Evolutionary conservation across 1,140 invertebrate species (phyloP).

Genomic region (Mizuhopecten yessoensis): DNA sequence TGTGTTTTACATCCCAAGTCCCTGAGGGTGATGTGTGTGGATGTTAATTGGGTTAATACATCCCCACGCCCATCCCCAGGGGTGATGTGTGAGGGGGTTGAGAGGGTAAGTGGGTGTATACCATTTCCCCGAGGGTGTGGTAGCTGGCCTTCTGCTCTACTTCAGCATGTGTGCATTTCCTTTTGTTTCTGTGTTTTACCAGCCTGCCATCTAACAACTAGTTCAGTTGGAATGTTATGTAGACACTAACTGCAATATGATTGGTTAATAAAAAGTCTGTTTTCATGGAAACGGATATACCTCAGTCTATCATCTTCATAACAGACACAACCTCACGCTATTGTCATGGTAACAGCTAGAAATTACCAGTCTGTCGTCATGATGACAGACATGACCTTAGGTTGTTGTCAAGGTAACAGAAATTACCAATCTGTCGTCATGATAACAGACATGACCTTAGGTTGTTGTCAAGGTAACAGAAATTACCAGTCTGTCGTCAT

Average conservation of each 20-base stretch:
- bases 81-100: no score
- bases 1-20: no score
- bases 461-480: not conserved
- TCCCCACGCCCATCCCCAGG: no score
- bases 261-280: not conserved
- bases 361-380: not conserved
- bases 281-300: no score
- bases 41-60: no score
- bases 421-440: not conserved
- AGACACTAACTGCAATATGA: not conserved
- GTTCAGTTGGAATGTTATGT: not conserved
- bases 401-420: not conserved
- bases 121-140: no score
- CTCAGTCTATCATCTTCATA: no score
- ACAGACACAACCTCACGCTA: no score
- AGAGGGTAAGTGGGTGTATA: no score
- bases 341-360: not conserved
- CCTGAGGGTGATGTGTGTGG: no score
- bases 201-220: conserved; percentile 10
- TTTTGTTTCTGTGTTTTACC: not conserved
- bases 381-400: not conserved
- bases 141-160: not conserved
- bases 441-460: not conserved
- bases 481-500: not conserved
- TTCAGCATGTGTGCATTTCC: conserved; percentile 14